These are phyloP conservation scores for Clarias platycephalus DNA, from an alignment of 2,797 vertebrate genomes.

Conservation along the genomic window DNA sequence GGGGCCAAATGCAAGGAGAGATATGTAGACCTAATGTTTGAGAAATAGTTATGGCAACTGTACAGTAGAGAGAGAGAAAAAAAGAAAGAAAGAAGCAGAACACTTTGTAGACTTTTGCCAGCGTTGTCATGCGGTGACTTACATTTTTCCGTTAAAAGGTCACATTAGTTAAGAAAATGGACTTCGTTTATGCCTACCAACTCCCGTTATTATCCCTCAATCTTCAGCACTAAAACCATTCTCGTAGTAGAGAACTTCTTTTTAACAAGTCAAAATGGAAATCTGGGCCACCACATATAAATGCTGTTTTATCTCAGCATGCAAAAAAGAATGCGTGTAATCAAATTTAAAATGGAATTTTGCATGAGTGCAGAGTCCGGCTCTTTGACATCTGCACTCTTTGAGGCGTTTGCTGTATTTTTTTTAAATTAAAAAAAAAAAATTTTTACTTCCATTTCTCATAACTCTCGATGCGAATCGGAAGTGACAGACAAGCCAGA, in stretches of 20 bases:
- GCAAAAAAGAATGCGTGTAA: conserved; percentile 58
- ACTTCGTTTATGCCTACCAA: conserved; percentile 1
- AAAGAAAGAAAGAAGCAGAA: background rate
- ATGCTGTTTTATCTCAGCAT: conserved; percentile 66
- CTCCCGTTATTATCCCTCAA: conserved; percentile 22
- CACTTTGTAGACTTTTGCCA: background rate
- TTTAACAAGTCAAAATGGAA: conserved; percentile 54
- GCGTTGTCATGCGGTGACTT: conserved; percentile 16
- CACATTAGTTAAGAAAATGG: conserved; percentile 22
- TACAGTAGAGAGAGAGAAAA: background rate
- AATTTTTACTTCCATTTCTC: no score
- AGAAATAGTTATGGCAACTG: conserved; percentile 31
- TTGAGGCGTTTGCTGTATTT: conserved; percentile 50
- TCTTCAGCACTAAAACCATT: conserved; percentile 30
- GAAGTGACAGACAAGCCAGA: conserved; percentile 53
- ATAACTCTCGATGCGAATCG: conserved; percentile 47
- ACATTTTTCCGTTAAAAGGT: background rate
- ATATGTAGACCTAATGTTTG: conserved; percentile 19
- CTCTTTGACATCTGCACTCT: conserved; percentile 58
- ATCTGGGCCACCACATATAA: conserved; percentile 61
- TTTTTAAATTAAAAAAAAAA: no score
- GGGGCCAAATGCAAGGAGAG: conserved; percentile 24
- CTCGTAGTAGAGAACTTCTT: conserved; percentile 54
- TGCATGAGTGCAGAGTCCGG: conserved; percentile 62
- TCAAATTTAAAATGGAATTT: conserved; percentile 67